Evolutionary conservation across 2,797 vertebrate genomes (phyloP).

Genomic region (Eleutherodactylus coqui): DNA sequence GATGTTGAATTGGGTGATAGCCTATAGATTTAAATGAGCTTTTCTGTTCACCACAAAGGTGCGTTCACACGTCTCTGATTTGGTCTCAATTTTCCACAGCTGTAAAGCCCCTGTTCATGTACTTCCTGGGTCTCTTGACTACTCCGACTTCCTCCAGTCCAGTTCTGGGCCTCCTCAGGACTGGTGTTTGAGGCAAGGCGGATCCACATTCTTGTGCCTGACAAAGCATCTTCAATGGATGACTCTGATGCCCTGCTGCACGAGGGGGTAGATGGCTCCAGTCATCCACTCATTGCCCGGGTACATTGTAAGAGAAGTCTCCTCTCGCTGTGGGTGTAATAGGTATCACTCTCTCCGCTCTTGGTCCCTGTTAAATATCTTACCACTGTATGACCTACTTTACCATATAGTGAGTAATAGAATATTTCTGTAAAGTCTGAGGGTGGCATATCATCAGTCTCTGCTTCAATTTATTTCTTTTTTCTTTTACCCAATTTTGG

Average conservation of each 20-base stretch:
- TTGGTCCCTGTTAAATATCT: not conserved
- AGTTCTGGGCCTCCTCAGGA: too few species aligned
- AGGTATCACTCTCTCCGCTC: not conserved
- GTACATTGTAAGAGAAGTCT: not conserved
- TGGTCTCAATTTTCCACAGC: too few species aligned
- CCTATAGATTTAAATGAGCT: too few species aligned
- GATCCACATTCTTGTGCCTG: too few species aligned
- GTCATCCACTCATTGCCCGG: not conserved
- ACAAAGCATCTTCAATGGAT: not conserved
- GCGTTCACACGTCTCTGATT: too few species aligned
- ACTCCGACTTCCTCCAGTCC: too few species aligned
- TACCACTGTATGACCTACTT: not conserved
- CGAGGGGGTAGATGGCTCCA: not conserved
- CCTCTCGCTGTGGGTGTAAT: not conserved
- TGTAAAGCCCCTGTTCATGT: too few species aligned
- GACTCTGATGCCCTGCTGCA: not conserved
- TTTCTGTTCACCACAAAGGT: too few species aligned
- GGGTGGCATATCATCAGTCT: not conserved
- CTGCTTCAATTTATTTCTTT: not conserved
- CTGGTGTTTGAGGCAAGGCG: too few species aligned
- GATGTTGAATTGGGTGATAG: too few species aligned
- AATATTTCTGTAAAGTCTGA: conserved; percentile 9
- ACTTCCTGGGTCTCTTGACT: too few species aligned
- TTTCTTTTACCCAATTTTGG: not conserved
- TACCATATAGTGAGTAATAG: conserved; percentile 26